Evolutionary conservation across 2,113 vertebrate species (phyloP).

Genomic region (Atherinomorus stipes): DNA sequence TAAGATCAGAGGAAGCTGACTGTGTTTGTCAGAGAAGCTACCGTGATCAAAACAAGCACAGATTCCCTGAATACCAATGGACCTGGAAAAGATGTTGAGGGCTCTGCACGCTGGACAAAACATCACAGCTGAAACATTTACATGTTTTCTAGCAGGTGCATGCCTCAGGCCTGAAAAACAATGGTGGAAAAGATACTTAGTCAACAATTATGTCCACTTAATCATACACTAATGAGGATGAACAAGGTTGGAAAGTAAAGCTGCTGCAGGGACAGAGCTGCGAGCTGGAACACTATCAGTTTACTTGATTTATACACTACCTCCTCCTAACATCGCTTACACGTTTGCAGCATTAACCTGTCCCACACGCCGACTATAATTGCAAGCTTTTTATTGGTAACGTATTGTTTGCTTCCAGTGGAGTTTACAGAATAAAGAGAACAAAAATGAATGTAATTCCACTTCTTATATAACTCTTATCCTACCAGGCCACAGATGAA

Average conservation of each 20-base stretch:
- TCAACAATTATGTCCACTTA: slow-evolving; percentile 29
- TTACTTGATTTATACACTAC: slow-evolving; percentile 19
- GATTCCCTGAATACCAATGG: slow-evolving; percentile 13
- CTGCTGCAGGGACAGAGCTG: slow-evolving; percentile 24
- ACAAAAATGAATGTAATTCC: not conserved
- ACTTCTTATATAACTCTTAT: not conserved
- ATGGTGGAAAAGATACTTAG: not conserved
- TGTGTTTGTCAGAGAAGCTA: slow-evolving; percentile 44
- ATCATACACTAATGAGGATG: slow-evolving; percentile 34
- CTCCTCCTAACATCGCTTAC: slow-evolving; percentile 6
- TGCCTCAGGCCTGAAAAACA: slow-evolving; percentile 17
- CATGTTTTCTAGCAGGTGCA: slow-evolving; percentile 18
- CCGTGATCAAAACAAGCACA: slow-evolving; percentile 39
- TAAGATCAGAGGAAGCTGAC: slow-evolving; percentile 36
- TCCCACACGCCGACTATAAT: not conserved
- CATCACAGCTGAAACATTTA: not conserved
- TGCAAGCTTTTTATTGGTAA: not conserved
- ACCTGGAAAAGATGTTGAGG: slow-evolving; percentile 3
- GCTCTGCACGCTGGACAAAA: slow-evolving; percentile 8
- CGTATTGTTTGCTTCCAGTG: not conserved
- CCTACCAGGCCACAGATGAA: not conserved
- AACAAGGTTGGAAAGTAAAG: slow-evolving; percentile 22
- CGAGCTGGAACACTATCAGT: not conserved
- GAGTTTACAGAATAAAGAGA: not conserved
- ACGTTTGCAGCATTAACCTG: not conserved